Percentiles rank a stretch among this genome's conserved stretches.
Evolutionary conservation across 2,888 invertebrate genomes (phyloP).

Genomic region (Tortrix viridana): DNA sequence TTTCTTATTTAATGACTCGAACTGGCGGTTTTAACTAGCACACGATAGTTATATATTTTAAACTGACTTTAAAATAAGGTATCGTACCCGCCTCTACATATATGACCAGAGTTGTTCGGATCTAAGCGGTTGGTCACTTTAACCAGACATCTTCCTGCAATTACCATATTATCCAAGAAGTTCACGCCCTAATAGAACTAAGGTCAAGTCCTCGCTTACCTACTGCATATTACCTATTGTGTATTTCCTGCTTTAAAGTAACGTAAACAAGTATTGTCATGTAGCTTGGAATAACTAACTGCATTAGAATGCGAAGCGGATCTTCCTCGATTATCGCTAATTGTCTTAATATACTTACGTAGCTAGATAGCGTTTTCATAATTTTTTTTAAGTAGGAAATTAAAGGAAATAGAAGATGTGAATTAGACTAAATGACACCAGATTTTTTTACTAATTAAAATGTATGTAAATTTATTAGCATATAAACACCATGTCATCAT

Average conservation of each 20-base stretch:
- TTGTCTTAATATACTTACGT: no score
- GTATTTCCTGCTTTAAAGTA: slow-evolving; percentile 44
- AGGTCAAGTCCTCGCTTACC: slow-evolving; percentile 29
- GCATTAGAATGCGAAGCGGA: background rate
- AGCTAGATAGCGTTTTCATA: no score
- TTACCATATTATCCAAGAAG: slow-evolving; percentile 56
- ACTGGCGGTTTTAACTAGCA: no score
- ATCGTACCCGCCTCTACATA: background rate
- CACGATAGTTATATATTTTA: no score
- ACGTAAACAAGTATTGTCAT: slow-evolving; percentile 1
- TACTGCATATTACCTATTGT: slow-evolving; percentile 48
- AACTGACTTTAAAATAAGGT: background rate
- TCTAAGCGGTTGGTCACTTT: slow-evolving; percentile 1
- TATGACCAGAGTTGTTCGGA: background rate
- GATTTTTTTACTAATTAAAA: no score
- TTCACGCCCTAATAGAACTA: slow-evolving; percentile 44
- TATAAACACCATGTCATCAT: no score
- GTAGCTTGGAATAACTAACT: background rate
- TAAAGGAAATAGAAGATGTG: no score
- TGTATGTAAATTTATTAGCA: no score
- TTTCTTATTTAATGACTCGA: no score
- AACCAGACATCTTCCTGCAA: slow-evolving; percentile 55
- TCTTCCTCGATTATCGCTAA: no score
- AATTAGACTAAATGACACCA: no score
- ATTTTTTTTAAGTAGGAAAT: no score